phyloP scores from a whole-genome alignment of 2,113 vertebrate genomes.

The Genyomyrus donnyi region DNA sequence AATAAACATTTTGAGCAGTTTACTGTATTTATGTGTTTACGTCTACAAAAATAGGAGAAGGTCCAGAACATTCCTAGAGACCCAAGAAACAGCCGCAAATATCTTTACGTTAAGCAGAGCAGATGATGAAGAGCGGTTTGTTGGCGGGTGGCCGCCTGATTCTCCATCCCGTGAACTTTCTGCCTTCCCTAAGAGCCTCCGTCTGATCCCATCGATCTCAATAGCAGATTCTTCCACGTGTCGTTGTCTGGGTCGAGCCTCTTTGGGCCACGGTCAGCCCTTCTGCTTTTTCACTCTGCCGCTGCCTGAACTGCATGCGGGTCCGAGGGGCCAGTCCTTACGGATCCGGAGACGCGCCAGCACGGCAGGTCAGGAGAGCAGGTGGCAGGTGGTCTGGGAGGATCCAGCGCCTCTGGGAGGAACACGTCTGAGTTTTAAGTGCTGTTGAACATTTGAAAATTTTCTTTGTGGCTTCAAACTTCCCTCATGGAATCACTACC shows the following conservation, averaged over 20 bases:
- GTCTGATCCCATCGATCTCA: constrained; percentile 39
- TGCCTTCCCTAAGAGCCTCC: constrained; percentile 42
- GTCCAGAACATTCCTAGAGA: not conserved
- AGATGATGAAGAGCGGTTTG: constrained; percentile 32
- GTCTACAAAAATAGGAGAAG: constrained; percentile 19
- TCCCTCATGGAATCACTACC: not conserved
- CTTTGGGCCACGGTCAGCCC: constrained; percentile 32
- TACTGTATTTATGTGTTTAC: constrained; percentile 21
- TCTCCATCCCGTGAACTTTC: constrained; percentile 42
- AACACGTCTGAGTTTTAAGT: not conserved
- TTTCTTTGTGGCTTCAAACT: not conserved
- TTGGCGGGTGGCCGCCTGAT: constrained; percentile 37
- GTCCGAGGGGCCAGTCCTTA: not conserved
- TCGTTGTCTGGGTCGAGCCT: constrained; percentile 38
- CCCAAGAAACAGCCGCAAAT: not conserved
- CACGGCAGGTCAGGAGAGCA: not conserved
- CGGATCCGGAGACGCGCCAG: not conserved
- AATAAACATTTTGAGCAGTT: constrained; percentile 21
- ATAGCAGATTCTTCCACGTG: constrained; percentile 46
- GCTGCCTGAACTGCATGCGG: not conserved
- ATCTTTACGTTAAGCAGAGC: not conserved
- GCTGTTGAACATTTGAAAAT: not conserved
- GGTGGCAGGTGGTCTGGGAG: not conserved
- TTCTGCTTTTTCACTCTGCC: constrained; percentile 22
- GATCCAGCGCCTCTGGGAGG: not conserved